Evolutionary conservation across 1,140 invertebrate species (phyloP), one percentile per base, ranked within the genome.

Genomic region (Bombus soroeensis): DNA sequence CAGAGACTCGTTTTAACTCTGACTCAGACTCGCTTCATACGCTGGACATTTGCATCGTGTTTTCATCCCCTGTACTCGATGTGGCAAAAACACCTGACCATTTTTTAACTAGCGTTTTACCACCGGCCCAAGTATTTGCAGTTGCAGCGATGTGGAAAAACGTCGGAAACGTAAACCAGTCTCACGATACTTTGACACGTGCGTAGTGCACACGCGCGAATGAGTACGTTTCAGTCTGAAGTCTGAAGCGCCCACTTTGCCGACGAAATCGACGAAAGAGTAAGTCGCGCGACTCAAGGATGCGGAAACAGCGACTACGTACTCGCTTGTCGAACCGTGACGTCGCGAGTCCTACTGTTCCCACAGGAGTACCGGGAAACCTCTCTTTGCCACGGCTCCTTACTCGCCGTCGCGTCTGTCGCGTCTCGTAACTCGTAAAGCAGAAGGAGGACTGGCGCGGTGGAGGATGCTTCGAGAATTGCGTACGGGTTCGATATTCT

Each of bases 231-330:
- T 83, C 32, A 87, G 72, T 43, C 47, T 62, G 86, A 73, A 87
- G 66, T 43, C 47, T 62, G 80, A 73, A 73, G 68, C 68, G 64
- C n/a, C 43, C 43, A 71, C 64, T 83, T 47, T 32, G 28, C 25
- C 32, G 70, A 78, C 64, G 74, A 83, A 83, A 77, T 83, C 82
- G 74, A 77, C 74, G 64, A 83, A 64, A 70, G 68, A 83, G 72
- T 75, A 70, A 89, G 82, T 85, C 83, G 81, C 41, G 57, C 62
- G 68, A 43, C 73, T 90, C 88, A 83, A 90, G 89, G 88, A 90
- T 90, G 89, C 83, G 89, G 89, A 90, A 90, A 90, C 82, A 89
- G 74, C 59, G 74, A 88, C 77, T 88, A 84, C 89, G 81, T 89
- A 88, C 80, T 71, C 75, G 89, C 79, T 88, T 88, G 83, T 88